Conservation (phyloP, 2,113 vertebrate genomes). For the Prinia subflava region DNA sequence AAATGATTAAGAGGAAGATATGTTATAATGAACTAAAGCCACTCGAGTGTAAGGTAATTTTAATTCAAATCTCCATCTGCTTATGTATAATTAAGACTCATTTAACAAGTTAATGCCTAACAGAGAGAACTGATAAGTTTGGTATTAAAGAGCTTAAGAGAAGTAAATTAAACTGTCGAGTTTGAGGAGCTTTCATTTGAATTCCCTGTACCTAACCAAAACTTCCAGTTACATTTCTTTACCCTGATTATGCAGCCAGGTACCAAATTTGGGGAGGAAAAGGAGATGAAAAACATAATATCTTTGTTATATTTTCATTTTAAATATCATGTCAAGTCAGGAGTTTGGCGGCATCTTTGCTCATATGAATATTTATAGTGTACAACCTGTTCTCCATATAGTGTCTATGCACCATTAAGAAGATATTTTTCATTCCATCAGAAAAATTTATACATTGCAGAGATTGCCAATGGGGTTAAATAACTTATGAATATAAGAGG, state of each 20-base stretch:
- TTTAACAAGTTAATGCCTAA: constrained; percentile 88
- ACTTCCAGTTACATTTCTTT: constrained; percentile 66
- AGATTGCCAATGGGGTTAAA: constrained; percentile 67
- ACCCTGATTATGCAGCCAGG: constrained; percentile 16
- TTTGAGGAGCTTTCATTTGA: constrained; percentile 75
- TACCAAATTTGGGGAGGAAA: constrained; percentile 12
- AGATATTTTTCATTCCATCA: constrained; percentile 55
- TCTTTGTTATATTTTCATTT: constrained; percentile 64
- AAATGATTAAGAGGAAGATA: constrained; percentile 89
- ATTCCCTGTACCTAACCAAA: constrained; percentile 71
- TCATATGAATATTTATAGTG: constrained; percentile 73
- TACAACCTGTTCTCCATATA: constrained; percentile 31
- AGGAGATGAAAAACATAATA: not conserved
- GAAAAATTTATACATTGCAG: constrained; percentile 65
- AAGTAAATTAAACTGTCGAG: constrained; percentile 80
- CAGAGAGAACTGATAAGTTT: constrained; percentile 81
- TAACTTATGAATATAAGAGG: constrained; percentile 66
- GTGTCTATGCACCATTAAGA: constrained; percentile 46
- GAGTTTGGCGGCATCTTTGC: constrained; percentile 58
- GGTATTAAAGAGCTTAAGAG: constrained; percentile 78
- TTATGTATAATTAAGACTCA: constrained; percentile 89
- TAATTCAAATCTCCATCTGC: constrained; percentile 94
- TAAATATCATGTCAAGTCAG: constrained; percentile 17
- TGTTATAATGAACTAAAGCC: constrained; percentile 92
- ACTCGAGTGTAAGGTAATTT: constrained; percentile 89